Conservation (phyloP, 2,888 invertebrate genomes). For the Conchocele bisecta region DNA sequence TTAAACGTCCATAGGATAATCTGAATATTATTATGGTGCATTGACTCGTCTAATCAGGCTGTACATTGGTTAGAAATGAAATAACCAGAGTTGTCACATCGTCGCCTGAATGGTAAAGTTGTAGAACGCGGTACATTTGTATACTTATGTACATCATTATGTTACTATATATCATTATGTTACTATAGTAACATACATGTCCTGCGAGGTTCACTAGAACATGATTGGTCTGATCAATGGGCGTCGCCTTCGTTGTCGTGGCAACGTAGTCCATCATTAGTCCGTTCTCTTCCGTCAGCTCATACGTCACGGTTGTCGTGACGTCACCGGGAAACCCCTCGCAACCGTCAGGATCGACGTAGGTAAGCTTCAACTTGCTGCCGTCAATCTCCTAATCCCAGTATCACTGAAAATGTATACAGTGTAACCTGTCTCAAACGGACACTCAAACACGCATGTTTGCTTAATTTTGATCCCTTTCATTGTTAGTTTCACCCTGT, state of each 20-base stretch:
- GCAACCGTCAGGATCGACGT: slow-evolving; percentile 89
- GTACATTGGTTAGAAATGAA: not conserved
- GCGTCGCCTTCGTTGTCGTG: slow-evolving; percentile 89
- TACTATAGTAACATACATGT: slow-evolving; percentile 85
- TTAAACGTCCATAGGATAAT: too few species aligned
- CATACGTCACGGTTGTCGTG: slow-evolving; percentile 88
- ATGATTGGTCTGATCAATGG: slow-evolving; percentile 93
- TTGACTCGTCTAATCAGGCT: too few species aligned
- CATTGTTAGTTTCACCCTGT: too few species aligned
- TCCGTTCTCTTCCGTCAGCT: slow-evolving; percentile 88
- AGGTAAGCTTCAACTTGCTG: slow-evolving; percentile 88
- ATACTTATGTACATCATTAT: too few species aligned
- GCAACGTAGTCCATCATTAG: slow-evolving; percentile 90
- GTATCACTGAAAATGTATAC: slow-evolving; percentile 85
- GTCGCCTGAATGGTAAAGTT: too few species aligned
- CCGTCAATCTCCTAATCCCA: slow-evolving; percentile 88
- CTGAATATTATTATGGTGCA: too few species aligned
- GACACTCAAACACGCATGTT: too few species aligned
- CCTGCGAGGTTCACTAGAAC: slow-evolving; percentile 96
- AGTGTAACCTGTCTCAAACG: too few species aligned
- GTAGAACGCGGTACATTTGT: too few species aligned
- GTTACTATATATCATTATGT: not conserved
- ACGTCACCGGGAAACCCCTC: slow-evolving; percentile 95
- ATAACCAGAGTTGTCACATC: too few species aligned
- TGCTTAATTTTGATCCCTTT: too few species aligned